Conservation (phyloP, 2,113 vertebrate species). For the Platichthys flesus region DNA sequence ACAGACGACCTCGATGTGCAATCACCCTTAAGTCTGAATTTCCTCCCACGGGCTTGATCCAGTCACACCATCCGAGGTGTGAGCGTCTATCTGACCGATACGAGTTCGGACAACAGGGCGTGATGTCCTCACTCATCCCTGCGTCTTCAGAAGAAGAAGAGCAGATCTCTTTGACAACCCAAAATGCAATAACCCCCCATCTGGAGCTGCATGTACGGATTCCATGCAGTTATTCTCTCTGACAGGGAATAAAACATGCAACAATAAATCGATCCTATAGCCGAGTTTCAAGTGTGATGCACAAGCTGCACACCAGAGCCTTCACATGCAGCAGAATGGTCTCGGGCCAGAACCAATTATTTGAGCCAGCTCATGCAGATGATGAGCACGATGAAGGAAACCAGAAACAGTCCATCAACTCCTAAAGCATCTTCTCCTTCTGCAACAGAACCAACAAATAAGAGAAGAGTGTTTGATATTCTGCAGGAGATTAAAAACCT, state of each 20-base stretch:
- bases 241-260: slow-evolving; percentile 1
- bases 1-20: slow-evolving; percentile 1
- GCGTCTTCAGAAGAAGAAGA: neutral
- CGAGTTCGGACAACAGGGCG: neutral
- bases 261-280: neutral
- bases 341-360: neutral
- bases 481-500: neutral
- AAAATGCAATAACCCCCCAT: neutral
- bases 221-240: neutral
- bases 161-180: too few species aligned
- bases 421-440: neutral
- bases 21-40: neutral
- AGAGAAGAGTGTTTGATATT: neutral
- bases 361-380: slow-evolving; percentile 1
- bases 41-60: neutral
- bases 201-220: neutral
- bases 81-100: neutral
- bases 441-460: neutral
- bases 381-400: neutral
- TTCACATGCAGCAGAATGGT: neutral
- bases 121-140: neutral
- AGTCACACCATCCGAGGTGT: neutral
- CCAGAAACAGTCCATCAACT: neutral
- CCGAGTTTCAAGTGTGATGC: neutral
- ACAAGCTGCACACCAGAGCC: neutral